Evolutionary conservation across 2,113 vertebrate genomes (phyloP), one percentile per base, ranked within the genome.

Genomic region (Pluvianellus socialis): DNA sequence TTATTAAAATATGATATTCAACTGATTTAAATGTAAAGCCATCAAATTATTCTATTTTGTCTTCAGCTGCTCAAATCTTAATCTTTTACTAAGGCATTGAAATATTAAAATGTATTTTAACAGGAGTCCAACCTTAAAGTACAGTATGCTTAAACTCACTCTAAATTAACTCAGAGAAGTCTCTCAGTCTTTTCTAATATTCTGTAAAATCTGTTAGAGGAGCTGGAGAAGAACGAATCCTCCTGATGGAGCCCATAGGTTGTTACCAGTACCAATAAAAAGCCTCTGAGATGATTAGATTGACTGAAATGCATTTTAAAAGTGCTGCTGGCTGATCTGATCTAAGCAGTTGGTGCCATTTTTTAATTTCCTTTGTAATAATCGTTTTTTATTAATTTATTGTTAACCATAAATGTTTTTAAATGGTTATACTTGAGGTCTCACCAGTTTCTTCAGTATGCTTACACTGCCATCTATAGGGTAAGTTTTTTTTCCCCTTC

Each of bases 351-450:
- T 67, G 18, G 4, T 47, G 32, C 18, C 59, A 79, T 76, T 94
- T 86, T 82, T 24, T 8, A n/a, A 81, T 87, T 68, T 92, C 58
- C 65, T 74, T 84, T 92, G 49, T 44, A 92, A 47, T 20, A 80
- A 95, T 89, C 97, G 67, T 38, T 96, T 96, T 96, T 95, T 68
- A 84, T 87, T 52, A 96, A 94, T 95, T 96, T 91, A 79, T 33
- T 94, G 61, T 90, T 80, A 77, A 88, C 83, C 50, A 59, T 62
- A 40, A 74, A 45, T 76, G 12, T 17, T 56, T 91, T 91, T 70
- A 77, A 87, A 50, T 72, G 58, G 16, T 63, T 63, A 13, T 44
- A 30, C 28, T 55, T 68, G 42, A 55, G 4, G 38, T 5, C 6
- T 45, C 42, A 75, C 35, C 18, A 63, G 33, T 52, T 65, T 56